These are phyloP conservation scores for Huso huso DNA, from an alignment of 2,797 vertebrate species.

Conservation along the genomic window DNA sequence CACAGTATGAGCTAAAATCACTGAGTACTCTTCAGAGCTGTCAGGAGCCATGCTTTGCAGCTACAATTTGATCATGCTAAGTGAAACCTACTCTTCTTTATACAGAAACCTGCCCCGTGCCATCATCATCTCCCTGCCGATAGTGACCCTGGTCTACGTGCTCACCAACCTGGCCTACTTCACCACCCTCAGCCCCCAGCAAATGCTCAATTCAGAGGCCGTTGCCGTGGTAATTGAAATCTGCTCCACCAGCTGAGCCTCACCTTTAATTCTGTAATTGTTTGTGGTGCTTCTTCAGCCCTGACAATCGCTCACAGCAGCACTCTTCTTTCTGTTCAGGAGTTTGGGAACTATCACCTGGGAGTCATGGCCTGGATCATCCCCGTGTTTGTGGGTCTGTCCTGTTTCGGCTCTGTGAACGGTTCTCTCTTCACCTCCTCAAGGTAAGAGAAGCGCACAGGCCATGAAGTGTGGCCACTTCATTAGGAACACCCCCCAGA, in stretches of 20 bases:
- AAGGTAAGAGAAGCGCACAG: slow-evolving; percentile 53
- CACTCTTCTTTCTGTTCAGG: slow-evolving; percentile 46
- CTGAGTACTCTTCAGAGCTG: too few relatives aligned
- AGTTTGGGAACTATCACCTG: slow-evolving; percentile 85
- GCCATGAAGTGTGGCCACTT: too few relatives aligned
- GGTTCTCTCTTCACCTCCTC: slow-evolving; percentile 96
- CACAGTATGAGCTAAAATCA: too few relatives aligned
- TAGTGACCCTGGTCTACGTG: slow-evolving; percentile 88
- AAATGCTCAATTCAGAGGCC: slow-evolving; percentile 81
- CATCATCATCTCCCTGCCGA: slow-evolving; percentile 93
- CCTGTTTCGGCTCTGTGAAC: slow-evolving; percentile 93
- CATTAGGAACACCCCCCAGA: too few relatives aligned
- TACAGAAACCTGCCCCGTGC: slow-evolving; percentile 87
- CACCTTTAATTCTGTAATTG: too few relatives aligned
- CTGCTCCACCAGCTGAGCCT: too few relatives aligned
- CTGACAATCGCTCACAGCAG: too few relatives aligned
- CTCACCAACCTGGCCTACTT: slow-evolving; percentile 96
- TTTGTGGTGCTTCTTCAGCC: too few relatives aligned
- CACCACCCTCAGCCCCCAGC: slow-evolving; percentile 73
- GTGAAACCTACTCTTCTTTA: background rate
- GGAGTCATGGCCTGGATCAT: slow-evolving; percentile 95
- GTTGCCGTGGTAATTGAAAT: slow-evolving; percentile 78
- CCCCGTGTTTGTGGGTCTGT: slow-evolving; percentile 90
- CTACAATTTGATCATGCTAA: too few relatives aligned
- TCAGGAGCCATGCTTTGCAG: too few relatives aligned